phyloP scores from a whole-genome alignment of 1,140 invertebrate species.

The Panagrolaimus sp. region DNA sequence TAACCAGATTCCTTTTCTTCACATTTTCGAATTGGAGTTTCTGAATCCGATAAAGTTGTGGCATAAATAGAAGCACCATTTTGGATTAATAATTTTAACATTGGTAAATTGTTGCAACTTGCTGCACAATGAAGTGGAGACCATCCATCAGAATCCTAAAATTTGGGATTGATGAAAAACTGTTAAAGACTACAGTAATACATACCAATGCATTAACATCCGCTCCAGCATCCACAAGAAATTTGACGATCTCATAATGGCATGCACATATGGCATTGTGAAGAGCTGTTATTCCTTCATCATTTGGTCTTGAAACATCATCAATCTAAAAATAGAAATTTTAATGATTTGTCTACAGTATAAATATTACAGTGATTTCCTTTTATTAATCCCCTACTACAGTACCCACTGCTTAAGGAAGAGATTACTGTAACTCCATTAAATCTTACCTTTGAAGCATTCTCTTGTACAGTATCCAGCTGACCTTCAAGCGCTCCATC shows the following conservation, averaged over 20 bases:
- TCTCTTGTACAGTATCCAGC: constrained; percentile 88
- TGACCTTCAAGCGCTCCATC: constrained; percentile 97
- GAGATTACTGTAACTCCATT: no score
- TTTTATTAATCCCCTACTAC: no score
- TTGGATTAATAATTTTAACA: constrained; percentile 95
- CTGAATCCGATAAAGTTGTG: constrained; percentile 90
- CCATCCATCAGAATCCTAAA: constrained; percentile 63
- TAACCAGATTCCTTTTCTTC: constrained; percentile 97
- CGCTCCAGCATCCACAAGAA: constrained; percentile 91
- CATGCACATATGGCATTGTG: constrained; percentile 99
- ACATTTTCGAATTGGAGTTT: constrained; percentile 96
- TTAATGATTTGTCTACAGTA: neutral
- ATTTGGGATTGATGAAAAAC: neutral
- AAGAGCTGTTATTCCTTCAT: constrained; percentile 90
- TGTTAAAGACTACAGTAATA: neutral
- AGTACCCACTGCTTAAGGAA: no score
- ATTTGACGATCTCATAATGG: constrained; percentile 94
- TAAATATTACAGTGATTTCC: no score
- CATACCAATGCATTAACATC: constrained; percentile 93
- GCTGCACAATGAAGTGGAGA: constrained; percentile 98
- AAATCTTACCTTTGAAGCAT: constrained; percentile 74
- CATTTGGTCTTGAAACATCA: constrained; percentile 90
- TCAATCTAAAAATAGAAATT: constrained; percentile 61
- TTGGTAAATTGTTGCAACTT: constrained; percentile 95
- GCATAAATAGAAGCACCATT: constrained; percentile 97